phyloP scores from a whole-genome alignment of 2,888 invertebrate species.

The Archips xylosteana region DNA sequence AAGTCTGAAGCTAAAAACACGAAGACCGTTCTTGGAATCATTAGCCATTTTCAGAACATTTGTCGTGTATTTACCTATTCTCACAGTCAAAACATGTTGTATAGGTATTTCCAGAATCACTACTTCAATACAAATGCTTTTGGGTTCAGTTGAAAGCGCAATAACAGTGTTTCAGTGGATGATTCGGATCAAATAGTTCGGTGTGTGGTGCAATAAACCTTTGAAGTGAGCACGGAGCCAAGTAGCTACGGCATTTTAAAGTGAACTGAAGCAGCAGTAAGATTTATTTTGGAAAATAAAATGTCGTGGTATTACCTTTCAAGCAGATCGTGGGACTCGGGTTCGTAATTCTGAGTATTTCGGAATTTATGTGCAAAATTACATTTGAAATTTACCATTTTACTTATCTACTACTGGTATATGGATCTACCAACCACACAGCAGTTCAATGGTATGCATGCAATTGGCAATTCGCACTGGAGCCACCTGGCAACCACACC shows the following conservation, averaged over 20 bases:
- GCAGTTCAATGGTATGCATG: no score
- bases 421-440: no score
- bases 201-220: conserved; percentile 18
- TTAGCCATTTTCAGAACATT: neutral
- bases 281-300: neutral
- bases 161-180: conserved; percentile 16
- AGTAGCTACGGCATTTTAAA: conserved; percentile 11
- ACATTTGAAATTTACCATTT: no score
- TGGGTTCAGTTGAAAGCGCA: neutral
- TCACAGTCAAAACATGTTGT: neutral
- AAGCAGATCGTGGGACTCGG: no score
- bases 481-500: no score
- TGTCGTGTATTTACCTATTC: neutral
- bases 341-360: no score
- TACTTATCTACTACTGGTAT: no score
- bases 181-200: conserved; percentile 15
- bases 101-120: neutral
- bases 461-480: no score
- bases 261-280: neutral
- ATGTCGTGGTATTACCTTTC: no score
- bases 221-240: conserved; percentile 3
- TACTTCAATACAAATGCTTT: conserved; percentile 5
- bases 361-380: no score
- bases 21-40: neutral
- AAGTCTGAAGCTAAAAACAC: neutral